These are phyloP conservation scores for Oreochromis spilurus DNA, from an alignment of 2,113 vertebrate species.

Conservation along the genomic window DNA sequence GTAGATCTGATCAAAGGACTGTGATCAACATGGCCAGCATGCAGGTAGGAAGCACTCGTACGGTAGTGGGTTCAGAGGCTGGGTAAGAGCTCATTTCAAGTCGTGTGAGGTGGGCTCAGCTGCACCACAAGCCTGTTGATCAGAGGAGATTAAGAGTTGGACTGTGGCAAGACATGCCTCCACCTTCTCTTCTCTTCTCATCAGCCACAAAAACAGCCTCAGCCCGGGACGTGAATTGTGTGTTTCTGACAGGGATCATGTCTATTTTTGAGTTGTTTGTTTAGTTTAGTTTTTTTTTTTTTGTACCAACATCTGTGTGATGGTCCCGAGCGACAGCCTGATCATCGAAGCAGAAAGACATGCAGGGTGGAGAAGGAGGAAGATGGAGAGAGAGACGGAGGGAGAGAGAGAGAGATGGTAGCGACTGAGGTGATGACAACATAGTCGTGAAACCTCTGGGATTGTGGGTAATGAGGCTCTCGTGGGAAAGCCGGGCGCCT, in stretches of 20 bases:
- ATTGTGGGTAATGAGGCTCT: constrained; percentile 51
- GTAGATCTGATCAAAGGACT: constrained; percentile 5
- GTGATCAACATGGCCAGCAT: background rate
- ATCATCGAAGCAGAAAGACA: constrained; percentile 18
- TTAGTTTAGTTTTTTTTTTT: background rate
- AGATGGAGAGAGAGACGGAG: background rate
- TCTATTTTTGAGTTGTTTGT: constrained; percentile 44
- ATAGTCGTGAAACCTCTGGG: constrained; percentile 18
- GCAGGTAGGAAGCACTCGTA: background rate
- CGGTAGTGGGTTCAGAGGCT: background rate
- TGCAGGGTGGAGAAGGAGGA: background rate
- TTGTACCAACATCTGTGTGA: constrained; percentile 47
- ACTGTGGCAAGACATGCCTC: background rate
- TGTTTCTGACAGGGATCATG: constrained; percentile 6
- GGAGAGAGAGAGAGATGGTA: background rate
- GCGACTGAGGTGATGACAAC: constrained; percentile 23
- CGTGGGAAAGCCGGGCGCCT: background rate
- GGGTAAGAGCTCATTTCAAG: constrained; percentile 13
- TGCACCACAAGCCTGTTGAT: constrained; percentile 24
- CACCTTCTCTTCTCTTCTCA: background rate
- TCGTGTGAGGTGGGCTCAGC: constrained; percentile 1
- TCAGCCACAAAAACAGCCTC: background rate
- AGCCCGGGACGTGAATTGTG: constrained; percentile 1
- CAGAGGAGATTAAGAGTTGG: background rate
- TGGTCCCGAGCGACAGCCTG: constrained; percentile 36